Evolutionary conservation across 1,140 invertebrate genomes (phyloP).

Genomic region (Meteorus sp.): DNA sequence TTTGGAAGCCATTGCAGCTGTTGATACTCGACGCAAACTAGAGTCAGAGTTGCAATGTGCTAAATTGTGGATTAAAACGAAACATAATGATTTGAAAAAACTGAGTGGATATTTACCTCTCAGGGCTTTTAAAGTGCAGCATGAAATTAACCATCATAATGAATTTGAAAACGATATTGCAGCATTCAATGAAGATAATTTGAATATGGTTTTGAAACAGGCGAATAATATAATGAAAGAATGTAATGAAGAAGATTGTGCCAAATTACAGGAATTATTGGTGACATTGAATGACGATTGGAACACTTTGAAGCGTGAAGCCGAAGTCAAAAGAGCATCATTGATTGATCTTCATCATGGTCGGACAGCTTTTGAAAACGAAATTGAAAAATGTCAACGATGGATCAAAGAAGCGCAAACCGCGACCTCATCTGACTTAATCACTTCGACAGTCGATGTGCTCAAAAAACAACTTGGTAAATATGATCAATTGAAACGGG

Average conservation of each 20-base stretch:
- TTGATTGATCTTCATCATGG: conserved; percentile 74
- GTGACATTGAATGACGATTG: conserved; percentile 72
- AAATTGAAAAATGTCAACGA: conserved; percentile 76
- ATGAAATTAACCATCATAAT: conserved; percentile 74
- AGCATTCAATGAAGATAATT: conserved; percentile 74
- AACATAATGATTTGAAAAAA: conserved; percentile 75
- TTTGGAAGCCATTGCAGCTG: conserved; percentile 67
- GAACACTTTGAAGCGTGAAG: conserved; percentile 69
- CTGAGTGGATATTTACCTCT: conserved; percentile 74
- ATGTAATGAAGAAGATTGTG: conserved; percentile 73
- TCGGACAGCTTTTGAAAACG: conserved; percentile 78
- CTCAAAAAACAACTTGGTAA: conserved; percentile 83
- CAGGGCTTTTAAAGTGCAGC: conserved; percentile 73
- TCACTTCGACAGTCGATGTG: conserved; percentile 75
- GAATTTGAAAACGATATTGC: conserved; percentile 75
- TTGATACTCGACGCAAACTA: conserved; percentile 72
- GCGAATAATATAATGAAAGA: conserved; percentile 77
- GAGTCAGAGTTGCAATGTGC: conserved; percentile 78
- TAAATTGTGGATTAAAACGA: conserved; percentile 76
- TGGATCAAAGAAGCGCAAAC: conserved; percentile 89
- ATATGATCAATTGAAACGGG: conserved; percentile 77
- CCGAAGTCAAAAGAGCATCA: conserved; percentile 72
- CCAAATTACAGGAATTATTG: conserved; percentile 67
- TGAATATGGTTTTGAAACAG: conserved; percentile 76
- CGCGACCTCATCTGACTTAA: conserved; percentile 75